Base-by-base conservation (phyloP, 2,888 invertebrate genomes). In the Ophonus ardosiacus region DNA sequence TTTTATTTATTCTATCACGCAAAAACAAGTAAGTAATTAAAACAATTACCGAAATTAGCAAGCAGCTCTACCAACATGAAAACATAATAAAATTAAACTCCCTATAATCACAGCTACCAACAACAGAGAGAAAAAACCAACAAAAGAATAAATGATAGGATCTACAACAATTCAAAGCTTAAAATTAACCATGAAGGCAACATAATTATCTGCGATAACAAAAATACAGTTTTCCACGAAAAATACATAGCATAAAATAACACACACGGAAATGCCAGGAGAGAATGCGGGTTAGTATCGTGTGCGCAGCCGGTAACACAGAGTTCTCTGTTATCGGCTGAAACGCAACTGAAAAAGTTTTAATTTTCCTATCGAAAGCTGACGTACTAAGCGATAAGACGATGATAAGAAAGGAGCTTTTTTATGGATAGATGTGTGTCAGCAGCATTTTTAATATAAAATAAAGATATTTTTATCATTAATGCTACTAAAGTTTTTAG, bases 131-230 rank as follows among this genome's bases (percentile, higher is more conserved):
- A 38, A 56, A 76, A 76, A 56, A 56, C n/a, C 18, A 76, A 76
- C 76, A 76, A 56, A 76, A 51, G 21, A 51, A 21, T 76, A 71
- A 38, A 6, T 24, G 76, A 76, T 76, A 51, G 21, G 17, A 76
- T 76, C 76, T 18, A 21, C 76, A 51, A 18, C 76, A 74, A 68
- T 43, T 40, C 74, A 51, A 56, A 76, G 76, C 21, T 76, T 51
- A 76, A 56, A 76, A 76, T 76, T 76, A 76, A 13, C 76, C 7
- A n/a, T n/a, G 21, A 51, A 76, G 13, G 7, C 40, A 18, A 76
- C 56, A 76, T 76, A 76, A 76, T 76, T 51, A 76, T 56, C 17
- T n/a, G 56, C 56, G 76, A 76, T 76, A 76, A 56, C 76, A 76
- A 51, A 56, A 76, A 76, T 76, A 76, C 51, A 31, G n/a, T 21